Conservation (phyloP, 2,888 invertebrate species). For the Heteromyza rotundicornis region DNA sequence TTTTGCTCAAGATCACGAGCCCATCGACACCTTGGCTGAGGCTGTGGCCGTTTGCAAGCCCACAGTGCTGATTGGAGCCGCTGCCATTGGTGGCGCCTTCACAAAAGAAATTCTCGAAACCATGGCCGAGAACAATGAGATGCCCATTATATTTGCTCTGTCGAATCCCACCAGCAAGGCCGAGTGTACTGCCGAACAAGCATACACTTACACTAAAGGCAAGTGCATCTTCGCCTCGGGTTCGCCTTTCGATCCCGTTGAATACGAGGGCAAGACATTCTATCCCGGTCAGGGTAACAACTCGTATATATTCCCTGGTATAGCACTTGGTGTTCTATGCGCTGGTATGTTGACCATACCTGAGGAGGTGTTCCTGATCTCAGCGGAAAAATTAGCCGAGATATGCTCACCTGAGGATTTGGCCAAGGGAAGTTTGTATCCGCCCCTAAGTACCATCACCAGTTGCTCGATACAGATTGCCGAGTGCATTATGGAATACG, state of each 20-base stretch:
- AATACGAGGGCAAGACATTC: constrained; percentile 78
- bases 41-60: constrained; percentile 85
- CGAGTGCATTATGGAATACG: constrained; percentile 77
- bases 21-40: constrained; percentile 79
- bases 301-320: constrained; percentile 96
- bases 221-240: constrained; percentile 94
- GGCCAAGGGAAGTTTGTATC: constrained; percentile 86
- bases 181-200: constrained; percentile 99
- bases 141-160: constrained; percentile 95
- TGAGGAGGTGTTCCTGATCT: constrained; percentile 89
- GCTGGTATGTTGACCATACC: constrained; percentile 88
- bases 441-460: constrained; percentile 82
- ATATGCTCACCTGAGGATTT: constrained; percentile 83
- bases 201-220: constrained; percentile 89
- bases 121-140: constrained; percentile 84
- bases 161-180: constrained; percentile 98
- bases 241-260: constrained; percentile 91
- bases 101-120: constrained; percentile 81
- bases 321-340: constrained; percentile 88
- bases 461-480: constrained; percentile 90
- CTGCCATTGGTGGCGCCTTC: constrained; percentile 94
- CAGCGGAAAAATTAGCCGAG: constrained; percentile 84
- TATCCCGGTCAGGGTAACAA: constrained; percentile 98
- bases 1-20: constrained; percentile 81
- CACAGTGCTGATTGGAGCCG: constrained; percentile 91